Evolutionary conservation across 2,113 vertebrate species (phyloP).

Genomic region (Larimichthys crocea): DNA sequence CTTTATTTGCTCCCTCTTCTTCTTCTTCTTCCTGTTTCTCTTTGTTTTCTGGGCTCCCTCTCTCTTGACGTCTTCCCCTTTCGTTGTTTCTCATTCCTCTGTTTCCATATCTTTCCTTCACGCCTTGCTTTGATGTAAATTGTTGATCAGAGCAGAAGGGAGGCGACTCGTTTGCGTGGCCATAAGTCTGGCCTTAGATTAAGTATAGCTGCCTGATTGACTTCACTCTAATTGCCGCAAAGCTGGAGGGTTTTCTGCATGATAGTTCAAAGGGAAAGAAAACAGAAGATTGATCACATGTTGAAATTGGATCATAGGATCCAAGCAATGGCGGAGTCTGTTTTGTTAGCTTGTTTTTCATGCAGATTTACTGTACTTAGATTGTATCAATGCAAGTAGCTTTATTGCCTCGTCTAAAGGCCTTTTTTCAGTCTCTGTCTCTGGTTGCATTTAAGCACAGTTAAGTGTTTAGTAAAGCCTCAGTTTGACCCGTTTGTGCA

Average conservation of each 20-base stretch:
- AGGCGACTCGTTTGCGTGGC: constrained; percentile 43
- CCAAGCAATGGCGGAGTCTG: neutral
- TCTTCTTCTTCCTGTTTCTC: constrained; percentile 31
- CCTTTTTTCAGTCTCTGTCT: too few relatives aligned
- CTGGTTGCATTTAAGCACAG: neutral
- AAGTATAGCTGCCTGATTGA: constrained; percentile 41
- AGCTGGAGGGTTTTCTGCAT: constrained; percentile 36
- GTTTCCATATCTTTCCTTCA: constrained; percentile 27
- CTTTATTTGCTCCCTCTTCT: constrained; percentile 42
- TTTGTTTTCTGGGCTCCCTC: constrained; percentile 27
- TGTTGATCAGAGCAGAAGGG: constrained; percentile 62
- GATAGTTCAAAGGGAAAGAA: constrained; percentile 28
- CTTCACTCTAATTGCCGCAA: constrained; percentile 42
- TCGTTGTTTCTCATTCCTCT: constrained; percentile 8
- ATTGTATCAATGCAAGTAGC: neutral
- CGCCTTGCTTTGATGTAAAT: constrained; percentile 58
- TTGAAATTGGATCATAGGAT: neutral
- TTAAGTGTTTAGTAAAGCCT: neutral
- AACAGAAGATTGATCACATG: constrained; percentile 8
- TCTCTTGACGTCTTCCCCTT: constrained; percentile 9
- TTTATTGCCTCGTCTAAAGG: neutral
- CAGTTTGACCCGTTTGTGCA: neutral
- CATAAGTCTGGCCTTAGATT: constrained; percentile 47
- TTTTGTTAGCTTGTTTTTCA: neutral
- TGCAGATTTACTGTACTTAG: neutral